phyloP scores from a whole-genome alignment of 2,888 invertebrate species.

The Cephus nigrinus region DNA sequence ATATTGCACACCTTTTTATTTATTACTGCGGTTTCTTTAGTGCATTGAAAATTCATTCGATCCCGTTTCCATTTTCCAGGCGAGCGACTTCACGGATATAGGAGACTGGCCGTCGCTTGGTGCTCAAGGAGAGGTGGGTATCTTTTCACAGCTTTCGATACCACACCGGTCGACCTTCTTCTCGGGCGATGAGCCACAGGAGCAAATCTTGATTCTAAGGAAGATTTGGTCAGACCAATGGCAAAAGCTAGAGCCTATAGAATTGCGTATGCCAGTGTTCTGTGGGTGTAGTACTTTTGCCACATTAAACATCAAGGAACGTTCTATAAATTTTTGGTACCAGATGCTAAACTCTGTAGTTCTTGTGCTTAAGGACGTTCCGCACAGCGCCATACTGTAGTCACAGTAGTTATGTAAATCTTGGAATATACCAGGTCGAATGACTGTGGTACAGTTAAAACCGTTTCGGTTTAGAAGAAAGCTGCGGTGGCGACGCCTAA shows the following conservation, averaged over 20 bases:
- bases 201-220: not conserved
- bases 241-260: constrained; percentile 59
- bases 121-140: constrained; percentile 71
- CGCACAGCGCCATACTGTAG: not conserved
- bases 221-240: not conserved
- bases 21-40: not conserved
- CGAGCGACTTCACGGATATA: constrained; percentile 87
- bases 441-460: constrained; percentile 13
- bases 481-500: constrained; percentile 57
- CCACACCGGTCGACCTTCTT: not conserved
- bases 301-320: constrained; percentile 32
- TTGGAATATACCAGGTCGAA: not conserved
- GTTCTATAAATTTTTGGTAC: not conserved
- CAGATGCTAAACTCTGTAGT: not conserved
- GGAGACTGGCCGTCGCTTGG: constrained; percentile 94
- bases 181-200: not conserved
- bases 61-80: constrained; percentile 70
- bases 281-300: constrained; percentile 60
- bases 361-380: not conserved
- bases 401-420: not conserved
- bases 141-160: constrained; percentile 27
- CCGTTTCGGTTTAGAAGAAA: constrained; percentile 46
- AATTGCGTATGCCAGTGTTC: constrained; percentile 25
- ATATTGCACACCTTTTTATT: not conserved
- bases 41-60: not conserved